A percentile compares a stretch with the other conserved stretches of the same genome.
These are phyloP conservation scores for Ptychobarbus kaznakovi DNA, from an alignment of 2,797 vertebrate genomes.

Conservation along the genomic window DNA sequence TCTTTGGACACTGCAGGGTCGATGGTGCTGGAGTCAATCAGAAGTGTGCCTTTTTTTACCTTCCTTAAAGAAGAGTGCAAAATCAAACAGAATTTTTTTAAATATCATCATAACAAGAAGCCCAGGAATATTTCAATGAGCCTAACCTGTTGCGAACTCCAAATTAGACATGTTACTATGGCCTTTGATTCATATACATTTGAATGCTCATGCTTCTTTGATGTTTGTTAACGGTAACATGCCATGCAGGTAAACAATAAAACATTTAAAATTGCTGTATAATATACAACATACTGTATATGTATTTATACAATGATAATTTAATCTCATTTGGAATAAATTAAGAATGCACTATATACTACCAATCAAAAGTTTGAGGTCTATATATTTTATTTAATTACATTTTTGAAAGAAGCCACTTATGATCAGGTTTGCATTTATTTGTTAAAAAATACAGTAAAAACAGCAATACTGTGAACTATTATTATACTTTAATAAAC, in stretches of 20 bases:
- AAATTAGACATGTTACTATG: neutral
- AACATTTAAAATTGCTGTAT: neutral
- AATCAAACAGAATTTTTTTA: conserved; percentile 61
- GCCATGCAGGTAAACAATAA: neutral
- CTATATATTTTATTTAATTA: neutral
- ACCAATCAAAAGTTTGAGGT: neutral
- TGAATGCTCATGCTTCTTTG: neutral
- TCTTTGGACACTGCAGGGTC: conserved; percentile 94
- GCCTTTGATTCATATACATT: neutral
- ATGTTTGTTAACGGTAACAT: neutral
- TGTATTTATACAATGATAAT: no score
- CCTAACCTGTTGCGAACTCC: no score
- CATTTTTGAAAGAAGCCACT: neutral
- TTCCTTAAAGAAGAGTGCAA: conserved; percentile 78
- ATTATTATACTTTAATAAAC: no score
- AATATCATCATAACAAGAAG: conserved; percentile 63
- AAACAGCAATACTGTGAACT: neutral
- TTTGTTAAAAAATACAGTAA: no score
- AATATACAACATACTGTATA: neutral
- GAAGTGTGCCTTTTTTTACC: conserved; percentile 94
- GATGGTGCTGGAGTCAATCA: conserved; percentile 98
- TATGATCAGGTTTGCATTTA: no score
- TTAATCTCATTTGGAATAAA: neutral
- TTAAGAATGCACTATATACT: neutral
- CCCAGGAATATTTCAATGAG: neutral